Base-by-base conservation (phyloP, 1,140 invertebrate species). In the Platorchestia sp. region DNA sequence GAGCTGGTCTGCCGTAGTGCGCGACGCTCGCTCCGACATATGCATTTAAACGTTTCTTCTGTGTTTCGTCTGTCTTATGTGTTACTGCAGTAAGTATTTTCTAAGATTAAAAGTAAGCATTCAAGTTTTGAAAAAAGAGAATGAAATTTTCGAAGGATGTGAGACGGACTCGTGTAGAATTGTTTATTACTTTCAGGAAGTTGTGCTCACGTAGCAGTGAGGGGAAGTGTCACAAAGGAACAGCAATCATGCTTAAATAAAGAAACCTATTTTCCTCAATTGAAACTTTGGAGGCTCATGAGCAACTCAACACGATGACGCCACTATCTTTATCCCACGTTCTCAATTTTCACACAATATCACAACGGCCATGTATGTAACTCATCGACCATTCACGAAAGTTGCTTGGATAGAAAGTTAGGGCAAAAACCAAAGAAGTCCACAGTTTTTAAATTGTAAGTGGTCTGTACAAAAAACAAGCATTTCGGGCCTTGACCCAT, bases 41-140 rank as follows among this genome's bases (percentile, higher is more conserved):
- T 93, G 91, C 91, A 93, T 93, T 93, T 93, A 93, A 47, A 45
- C 91, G 91, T 45, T 93, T 93, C 27, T 93, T 93, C 91, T 93
- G 91, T 93, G 91, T 93, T 93, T 45, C 91, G 91, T 93, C 91
- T 93, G 91, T 93, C 91, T 36, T 93, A 45, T 93, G 91, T 93
- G 91, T 93, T 93, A 93, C 16, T 93, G 36, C 91, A 45, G 91
- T 93, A 93, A 93, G 91, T 93, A 93, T 47, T 93, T 42, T n/a
- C 22, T 93, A 93, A 93, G 91, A 93, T 93, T 89, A 14, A 89
- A 89, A 89, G 87, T 89, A 89, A 89, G 87, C 5, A 14, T 89
- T 41, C 14, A 44, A 89, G 10, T 89, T 89, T 75, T 75, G 36
- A 75, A 75, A 75, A 1, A 75, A 75, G 59, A 36, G 59, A 75